Evolutionary conservation across 2,888 invertebrate species (phyloP).

Genomic region (Platerodrilus igneus): DNA sequence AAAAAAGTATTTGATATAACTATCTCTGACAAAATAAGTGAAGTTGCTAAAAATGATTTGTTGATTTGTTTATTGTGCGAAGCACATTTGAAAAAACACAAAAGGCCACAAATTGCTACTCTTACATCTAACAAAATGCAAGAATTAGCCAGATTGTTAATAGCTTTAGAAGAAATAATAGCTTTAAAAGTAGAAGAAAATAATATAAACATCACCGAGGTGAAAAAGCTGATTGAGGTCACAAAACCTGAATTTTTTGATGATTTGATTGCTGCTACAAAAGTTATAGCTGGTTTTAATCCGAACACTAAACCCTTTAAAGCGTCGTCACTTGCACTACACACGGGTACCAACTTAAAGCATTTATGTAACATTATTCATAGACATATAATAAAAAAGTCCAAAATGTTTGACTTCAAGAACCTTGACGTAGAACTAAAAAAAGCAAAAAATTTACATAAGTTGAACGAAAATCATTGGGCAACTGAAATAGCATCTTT

Average conservation of each 20-base stretch:
- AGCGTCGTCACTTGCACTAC: constrained; percentile 24
- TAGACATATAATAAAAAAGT: constrained; percentile 23
- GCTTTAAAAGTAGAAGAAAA: no score
- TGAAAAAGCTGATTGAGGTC: constrained; percentile 9
- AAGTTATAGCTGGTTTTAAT: constrained; percentile 22
- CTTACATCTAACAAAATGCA: constrained; percentile 27
- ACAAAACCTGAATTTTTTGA: constrained; percentile 19
- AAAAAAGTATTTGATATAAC: constrained; percentile 21
- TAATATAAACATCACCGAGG: no score
- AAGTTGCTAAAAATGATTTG: no score
- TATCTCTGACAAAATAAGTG: constrained; percentile 16
- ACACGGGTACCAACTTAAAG: constrained; percentile 25
- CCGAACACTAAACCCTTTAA: constrained; percentile 17
- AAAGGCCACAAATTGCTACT: constrained; percentile 21
- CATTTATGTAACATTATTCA: constrained; percentile 24
- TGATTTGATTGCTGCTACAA: constrained; percentile 18
- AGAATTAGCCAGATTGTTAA: constrained; percentile 21
- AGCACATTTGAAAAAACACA: constrained; percentile 16
- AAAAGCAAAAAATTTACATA: constrained; percentile 14
- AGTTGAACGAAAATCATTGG: constrained; percentile 14
- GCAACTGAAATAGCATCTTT: constrained; percentile 17
- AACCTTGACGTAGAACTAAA: constrained; percentile 16
- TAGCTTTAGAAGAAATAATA: constrained; percentile 12
- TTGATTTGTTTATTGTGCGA: no score
- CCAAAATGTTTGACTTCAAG: constrained; percentile 6